Base-by-base conservation (phyloP, 2,113 vertebrate species). In the Nesoenas mayeri region DNA sequence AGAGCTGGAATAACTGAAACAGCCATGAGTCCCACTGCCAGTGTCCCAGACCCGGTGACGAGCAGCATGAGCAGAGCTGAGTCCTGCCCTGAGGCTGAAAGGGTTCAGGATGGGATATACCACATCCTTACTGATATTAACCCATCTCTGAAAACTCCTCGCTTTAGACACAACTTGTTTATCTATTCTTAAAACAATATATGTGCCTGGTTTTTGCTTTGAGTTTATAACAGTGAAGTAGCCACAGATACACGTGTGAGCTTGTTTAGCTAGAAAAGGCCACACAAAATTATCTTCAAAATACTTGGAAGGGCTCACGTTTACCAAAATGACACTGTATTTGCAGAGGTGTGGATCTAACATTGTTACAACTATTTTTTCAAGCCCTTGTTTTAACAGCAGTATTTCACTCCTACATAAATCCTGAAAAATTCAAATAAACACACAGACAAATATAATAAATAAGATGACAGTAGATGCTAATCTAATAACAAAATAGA, bases 1-100 rank as follows among this genome's bases (percentile, higher is more conserved):
- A 2, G 38, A 88, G 42, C 32, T 80, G 64, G 36, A 80, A 69
- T 32, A 80, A 53, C 19, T 1, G 3, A 78, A 38, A n/a, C 11
- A 79, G 48, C 24, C 62, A 17, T 36, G 4, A 62, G 22, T n/a
- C 19, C 60, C 40, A 5, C 19, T 57, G 29, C 22, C 62, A 47
- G 54, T 1, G 5, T 2, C 28, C 44, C 3, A 2, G 31, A 16
- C 18, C 26, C 7, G 28, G 80, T 11, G 51, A 60, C 11, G 6
- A 66, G 17, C 17, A 15, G 53, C 4, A 6, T 61, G 29, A 54
- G 48, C 0, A 0, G 54, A 32, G 18, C 14, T 2, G 0, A 36
- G 15, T 19, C 42, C 21, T 12, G 14, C 3, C 1, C 42, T 32
- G 26, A 53, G 48, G 25, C 26, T 36, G 42, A 24, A 47, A 69